Percentiles rank a stretch among this genome's conserved stretches.
phyloP scores from a whole-genome alignment of 2,797 vertebrate species.

The Pogonophryne albipinna region DNA sequence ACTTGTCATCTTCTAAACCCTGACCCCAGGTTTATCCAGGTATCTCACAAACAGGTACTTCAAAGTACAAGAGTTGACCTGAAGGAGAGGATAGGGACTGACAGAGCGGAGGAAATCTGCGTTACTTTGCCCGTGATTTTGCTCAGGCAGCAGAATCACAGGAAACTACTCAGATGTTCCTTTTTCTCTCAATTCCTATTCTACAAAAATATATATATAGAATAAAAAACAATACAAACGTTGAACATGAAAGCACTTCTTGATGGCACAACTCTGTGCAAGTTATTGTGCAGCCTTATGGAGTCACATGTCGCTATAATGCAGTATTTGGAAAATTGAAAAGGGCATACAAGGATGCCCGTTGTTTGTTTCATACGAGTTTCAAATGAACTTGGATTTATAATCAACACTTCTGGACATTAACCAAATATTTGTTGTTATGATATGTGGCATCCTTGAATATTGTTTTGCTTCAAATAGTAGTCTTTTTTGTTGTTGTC shows the following conservation, averaged over 20 bases:
- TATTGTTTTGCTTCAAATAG: constrained; percentile 81
- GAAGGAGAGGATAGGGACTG: constrained; percentile 93
- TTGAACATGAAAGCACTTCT: constrained; percentile 94
- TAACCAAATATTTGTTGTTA: constrained; percentile 57
- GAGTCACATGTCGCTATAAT: constrained; percentile 82
- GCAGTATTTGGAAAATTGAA: constrained; percentile 51
- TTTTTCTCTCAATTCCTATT: constrained; percentile 93
- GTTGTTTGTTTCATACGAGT: constrained; percentile 41
- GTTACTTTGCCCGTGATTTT: constrained; percentile 90
- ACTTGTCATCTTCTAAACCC: constrained; percentile 94
- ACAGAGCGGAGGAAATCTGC: constrained; percentile 92
- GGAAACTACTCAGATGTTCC: constrained; percentile 94
- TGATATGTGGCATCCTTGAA: constrained; percentile 85
- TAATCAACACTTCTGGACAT: constrained; percentile 38
- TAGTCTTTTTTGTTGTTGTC: constrained; percentile 43
- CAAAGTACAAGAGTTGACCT: constrained; percentile 85
- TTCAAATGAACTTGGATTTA: constrained; percentile 48
- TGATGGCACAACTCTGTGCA: constrained; percentile 92
- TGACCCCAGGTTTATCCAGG: constrained; percentile 84
- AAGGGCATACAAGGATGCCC: constrained; percentile 85
- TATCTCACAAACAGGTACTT: constrained; percentile 85
- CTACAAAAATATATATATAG: constrained; percentile 81
- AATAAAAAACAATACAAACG: constrained; percentile 85
- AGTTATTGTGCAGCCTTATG: constrained; percentile 99
- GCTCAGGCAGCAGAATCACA: constrained; percentile 88